These are phyloP conservation scores for Orussus abietinus DNA, from an alignment of 1,140 invertebrate species.

Conservation along the genomic window DNA sequence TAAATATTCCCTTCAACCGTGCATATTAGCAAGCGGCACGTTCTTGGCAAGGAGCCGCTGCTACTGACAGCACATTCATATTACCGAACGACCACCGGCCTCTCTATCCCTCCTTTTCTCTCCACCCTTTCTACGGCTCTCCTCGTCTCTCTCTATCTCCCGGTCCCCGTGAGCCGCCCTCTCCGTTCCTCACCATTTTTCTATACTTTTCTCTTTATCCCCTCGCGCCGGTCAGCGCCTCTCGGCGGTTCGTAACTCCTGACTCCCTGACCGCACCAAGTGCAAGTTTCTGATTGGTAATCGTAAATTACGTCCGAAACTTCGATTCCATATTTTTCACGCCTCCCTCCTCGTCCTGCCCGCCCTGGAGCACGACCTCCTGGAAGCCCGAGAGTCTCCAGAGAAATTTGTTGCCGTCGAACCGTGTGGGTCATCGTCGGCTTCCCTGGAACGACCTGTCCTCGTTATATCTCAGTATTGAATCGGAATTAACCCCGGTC, in stretches of 20 bases:
- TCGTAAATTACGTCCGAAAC: conserved; percentile 29
- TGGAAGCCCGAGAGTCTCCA: too few relatives aligned
- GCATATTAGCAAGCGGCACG: conserved; percentile 41
- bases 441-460: too few relatives aligned
- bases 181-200: background rate
- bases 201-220: conserved; percentile 5
- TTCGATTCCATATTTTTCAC: conserved; percentile 15
- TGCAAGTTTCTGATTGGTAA: conserved; percentile 31
- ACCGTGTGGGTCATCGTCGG: too few relatives aligned
- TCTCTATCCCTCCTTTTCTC: conserved; percentile 20
- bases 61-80: conserved; percentile 49
- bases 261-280: conserved; percentile 8
- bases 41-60: conserved; percentile 49
- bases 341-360: too few relatives aligned
- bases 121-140: conserved; percentile 21
- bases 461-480: too few relatives aligned
- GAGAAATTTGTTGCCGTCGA: too few relatives aligned
- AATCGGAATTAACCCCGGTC: too few relatives aligned
- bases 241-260: too few relatives aligned
- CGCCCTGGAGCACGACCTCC: too few relatives aligned
- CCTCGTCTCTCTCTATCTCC: conserved; percentile 6
- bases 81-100: conserved; percentile 29
- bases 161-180: background rate
- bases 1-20: conserved; percentile 44
- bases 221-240: conserved; percentile 13